Percentiles rank a stretch among this genome's conserved stretches.
Conservation (phyloP, 2,888 invertebrate genomes). For the Mimas tiliae region DNA sequence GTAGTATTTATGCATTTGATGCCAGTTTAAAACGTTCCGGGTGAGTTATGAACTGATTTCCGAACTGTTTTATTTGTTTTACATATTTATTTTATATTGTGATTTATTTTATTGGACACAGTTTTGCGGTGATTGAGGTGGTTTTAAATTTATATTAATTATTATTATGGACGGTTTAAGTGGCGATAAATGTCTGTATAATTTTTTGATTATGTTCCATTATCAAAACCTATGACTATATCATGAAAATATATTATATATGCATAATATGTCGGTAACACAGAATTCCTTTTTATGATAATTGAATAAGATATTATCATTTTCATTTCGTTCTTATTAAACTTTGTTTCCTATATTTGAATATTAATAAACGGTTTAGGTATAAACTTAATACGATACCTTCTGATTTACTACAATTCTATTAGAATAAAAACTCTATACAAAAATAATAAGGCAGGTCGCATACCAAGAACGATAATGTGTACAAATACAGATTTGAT, state of each 20-base stretch:
- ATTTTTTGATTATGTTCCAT: not conserved
- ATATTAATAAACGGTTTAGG: no score
- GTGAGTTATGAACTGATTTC: constrained; percentile 19
- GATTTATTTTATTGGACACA: constrained; percentile 9
- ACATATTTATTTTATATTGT: constrained; percentile 13
- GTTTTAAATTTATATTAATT: constrained; percentile 6
- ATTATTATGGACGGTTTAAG: not conserved
- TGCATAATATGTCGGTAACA: not conserved
- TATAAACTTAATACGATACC: no score
- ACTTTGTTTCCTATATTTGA: no score
- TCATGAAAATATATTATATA: not conserved
- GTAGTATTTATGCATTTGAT: constrained; percentile 40
- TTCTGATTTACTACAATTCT: constrained; percentile 45
- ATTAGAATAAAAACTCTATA: constrained; percentile 60
- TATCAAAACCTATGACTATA: constrained; percentile 46
- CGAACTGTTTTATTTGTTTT: constrained; percentile 28
- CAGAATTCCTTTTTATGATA: not conserved
- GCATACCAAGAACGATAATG: constrained; percentile 77
- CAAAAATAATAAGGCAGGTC: constrained; percentile 62
- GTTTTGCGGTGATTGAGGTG: not conserved
- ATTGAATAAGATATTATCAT: no score
- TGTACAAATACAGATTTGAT: constrained; percentile 72
- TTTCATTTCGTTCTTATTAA: no score
- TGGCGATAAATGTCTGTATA: not conserved
- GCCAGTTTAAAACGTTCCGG: constrained; percentile 26